A percentile compares a stretch with the other conserved stretches of the same genome.
These are phyloP conservation scores for Epinephelus cyanopodus DNA, from an alignment of 2,113 vertebrate species.

Conservation along the genomic window DNA sequence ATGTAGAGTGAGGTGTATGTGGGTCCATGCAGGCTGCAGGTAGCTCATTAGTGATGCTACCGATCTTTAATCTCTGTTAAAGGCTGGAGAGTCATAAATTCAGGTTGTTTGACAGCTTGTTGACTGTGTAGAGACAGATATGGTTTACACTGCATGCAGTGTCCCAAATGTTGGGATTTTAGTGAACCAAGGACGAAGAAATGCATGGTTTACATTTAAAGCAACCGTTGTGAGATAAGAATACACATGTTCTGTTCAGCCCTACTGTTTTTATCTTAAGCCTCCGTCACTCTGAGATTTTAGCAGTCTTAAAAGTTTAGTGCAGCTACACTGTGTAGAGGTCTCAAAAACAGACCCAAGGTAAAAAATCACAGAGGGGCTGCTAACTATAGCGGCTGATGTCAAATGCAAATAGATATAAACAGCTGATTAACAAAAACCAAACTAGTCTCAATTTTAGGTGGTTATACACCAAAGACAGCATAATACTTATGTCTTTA, in stretches of 20 bases:
- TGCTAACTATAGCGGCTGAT: too few relatives aligned
- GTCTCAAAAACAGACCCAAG: too few relatives aligned
- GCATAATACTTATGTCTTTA: too few relatives aligned
- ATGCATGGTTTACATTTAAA: neutral
- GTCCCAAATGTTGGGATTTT: constrained; percentile 26
- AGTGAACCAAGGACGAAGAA: constrained; percentile 9
- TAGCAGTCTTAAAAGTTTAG: too few relatives aligned
- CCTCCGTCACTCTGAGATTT: too few relatives aligned
- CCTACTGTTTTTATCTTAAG: neutral
- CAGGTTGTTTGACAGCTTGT: constrained; percentile 42
- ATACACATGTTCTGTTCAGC: neutral
- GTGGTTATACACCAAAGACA: too few relatives aligned
- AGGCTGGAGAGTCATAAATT: constrained; percentile 30
- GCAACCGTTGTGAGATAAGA: neutral
- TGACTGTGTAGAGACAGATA: constrained; percentile 22
- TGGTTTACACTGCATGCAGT: neutral
- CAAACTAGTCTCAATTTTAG: too few relatives aligned
- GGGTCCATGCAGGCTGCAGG: constrained; percentile 38
- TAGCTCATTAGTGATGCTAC: constrained; percentile 6
- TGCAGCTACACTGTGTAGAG: too few relatives aligned
- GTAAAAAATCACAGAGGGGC: too few relatives aligned
- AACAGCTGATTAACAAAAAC: too few relatives aligned
- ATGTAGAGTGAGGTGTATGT: neutral
- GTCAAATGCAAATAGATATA: too few relatives aligned
- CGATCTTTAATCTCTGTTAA: constrained; percentile 6